Percentiles rank a stretch among this genome's conserved stretches.
Conservation (phyloP, 1,140 invertebrate species). For the Megathymus violae region DNA sequence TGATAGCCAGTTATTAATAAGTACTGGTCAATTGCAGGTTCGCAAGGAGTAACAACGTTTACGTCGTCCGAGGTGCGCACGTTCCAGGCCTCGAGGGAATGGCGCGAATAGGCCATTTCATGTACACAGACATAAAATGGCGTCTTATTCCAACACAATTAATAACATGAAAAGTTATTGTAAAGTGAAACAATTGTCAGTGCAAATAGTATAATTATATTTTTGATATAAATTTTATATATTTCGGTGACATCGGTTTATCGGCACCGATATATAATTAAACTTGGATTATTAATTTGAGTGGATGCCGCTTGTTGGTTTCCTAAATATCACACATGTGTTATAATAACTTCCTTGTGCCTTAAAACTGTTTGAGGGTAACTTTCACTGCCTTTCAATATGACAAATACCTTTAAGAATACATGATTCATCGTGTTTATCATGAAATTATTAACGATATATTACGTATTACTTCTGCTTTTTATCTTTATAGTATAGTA, state of each 20-base stretch:
- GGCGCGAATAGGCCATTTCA: conserved; percentile 60
- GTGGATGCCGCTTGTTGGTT: no score
- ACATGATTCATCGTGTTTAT: not conserved
- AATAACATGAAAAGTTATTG: not conserved
- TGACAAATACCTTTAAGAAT: not conserved
- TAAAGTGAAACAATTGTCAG: not conserved
- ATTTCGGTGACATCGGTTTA: no score
- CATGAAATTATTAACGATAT: not conserved
- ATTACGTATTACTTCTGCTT: not conserved
- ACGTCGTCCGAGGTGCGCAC: conserved; percentile 81
- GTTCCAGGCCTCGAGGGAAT: conserved; percentile 79
- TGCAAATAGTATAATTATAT: not conserved
- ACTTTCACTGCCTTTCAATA: conserved; percentile 12
- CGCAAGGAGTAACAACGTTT: conserved; percentile 77
- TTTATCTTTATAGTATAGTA: not conserved
- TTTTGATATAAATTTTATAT: not conserved
- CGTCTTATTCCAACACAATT: not conserved
- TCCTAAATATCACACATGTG: no score
- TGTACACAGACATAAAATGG: conserved; percentile 5
- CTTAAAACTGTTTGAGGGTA: not conserved
- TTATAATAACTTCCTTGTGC: no score
- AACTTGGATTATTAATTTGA: no score
- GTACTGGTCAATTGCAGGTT: conserved; percentile 53
- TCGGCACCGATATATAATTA: no score
- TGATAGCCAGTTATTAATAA: not conserved